Conservation (phyloP, 2,888 invertebrate species). For the Odontomyia ornata region DNA sequence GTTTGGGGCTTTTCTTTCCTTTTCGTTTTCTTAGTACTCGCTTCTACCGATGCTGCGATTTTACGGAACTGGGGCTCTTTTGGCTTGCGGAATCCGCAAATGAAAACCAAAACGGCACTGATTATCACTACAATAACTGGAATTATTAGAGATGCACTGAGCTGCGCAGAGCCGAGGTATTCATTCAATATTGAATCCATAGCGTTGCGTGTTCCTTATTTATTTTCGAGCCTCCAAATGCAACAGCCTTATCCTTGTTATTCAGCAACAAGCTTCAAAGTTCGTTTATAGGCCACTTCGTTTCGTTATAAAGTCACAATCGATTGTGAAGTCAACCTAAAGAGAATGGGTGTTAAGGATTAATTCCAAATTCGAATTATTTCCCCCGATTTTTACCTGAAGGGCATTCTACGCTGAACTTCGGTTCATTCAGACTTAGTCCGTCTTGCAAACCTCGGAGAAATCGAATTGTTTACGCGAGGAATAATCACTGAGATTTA, state of each 20-base stretch:
- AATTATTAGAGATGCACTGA: slow-evolving; percentile 13
- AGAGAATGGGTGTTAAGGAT: too few relatives aligned
- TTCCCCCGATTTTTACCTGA: neutral
- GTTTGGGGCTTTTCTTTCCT: slow-evolving; percentile 19
- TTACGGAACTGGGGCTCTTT: slow-evolving; percentile 38
- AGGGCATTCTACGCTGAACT: neutral
- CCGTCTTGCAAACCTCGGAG: too few relatives aligned
- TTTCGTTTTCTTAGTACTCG: neutral
- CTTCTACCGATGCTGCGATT: slow-evolving; percentile 16
- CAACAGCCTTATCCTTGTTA: too few relatives aligned
- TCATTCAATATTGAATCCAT: slow-evolving; percentile 32
- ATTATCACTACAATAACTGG: slow-evolving; percentile 11
- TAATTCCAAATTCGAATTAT: too few relatives aligned
- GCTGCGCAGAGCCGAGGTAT: neutral
- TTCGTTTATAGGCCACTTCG: too few relatives aligned
- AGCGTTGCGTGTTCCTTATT: neutral
- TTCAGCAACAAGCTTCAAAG: too few relatives aligned
- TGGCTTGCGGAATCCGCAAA: slow-evolving; percentile 20
- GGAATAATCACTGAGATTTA: too few relatives aligned
- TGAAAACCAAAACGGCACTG: slow-evolving; percentile 29
- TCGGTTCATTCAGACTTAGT: too few relatives aligned
- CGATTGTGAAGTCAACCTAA: neutral
- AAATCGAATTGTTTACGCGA: too few relatives aligned
- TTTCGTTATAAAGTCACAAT: neutral
- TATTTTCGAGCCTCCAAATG: neutral